Base-by-base conservation (phyloP, 2,797 vertebrate genomes). In the Chlorospingus flavigularis region DNA sequence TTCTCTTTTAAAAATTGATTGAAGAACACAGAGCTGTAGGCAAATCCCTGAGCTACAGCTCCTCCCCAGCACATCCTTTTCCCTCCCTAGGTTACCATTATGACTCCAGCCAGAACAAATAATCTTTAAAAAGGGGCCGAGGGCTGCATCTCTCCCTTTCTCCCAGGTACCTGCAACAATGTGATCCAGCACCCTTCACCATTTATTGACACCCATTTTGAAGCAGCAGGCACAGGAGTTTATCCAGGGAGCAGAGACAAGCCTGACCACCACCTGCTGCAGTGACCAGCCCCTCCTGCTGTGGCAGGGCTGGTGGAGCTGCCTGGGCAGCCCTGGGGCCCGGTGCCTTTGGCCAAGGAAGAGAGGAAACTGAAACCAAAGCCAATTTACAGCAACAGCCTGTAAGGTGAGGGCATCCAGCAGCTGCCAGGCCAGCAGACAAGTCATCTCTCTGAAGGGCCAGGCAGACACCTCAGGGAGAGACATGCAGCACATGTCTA, bases 401-500 rank as follows among this genome's bases (percentile, higher is more conserved):
- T 24, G 7, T 21, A 61, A 80, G 10, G 0, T 30, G 9, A 51
- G 31, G 35, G 33, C 37, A 43, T 13, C 57, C 63, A 47, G 67
- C 48, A 92, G 42, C 60, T 33, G 33, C 58, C 62, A 57, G 26
- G n/a, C 26, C 35, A 62, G 57, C 47, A 79, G 39, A n/a, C 2
- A 1, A 51, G 9, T 14, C 63, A 45, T 3, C 26, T n/a, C 43
- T 47, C 7, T 1, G 8, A 85, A 57, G 47, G 20, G 40, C 1
- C 1, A 70, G 26, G 48, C 54, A 90, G 33, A n/a, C 9, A 57
- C 8, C 23, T 2, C 25, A 7, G 30, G 30, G 21, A 21, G 47
- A 50, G 13, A 21, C 25, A 53, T 0, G 1, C 0, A 1, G 19
- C 31, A 47, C 5, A 1, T 5, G 2, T 28, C 15, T 31, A 28